These are phyloP conservation scores for Drosophila prostipennis DNA, from an alignment of 2,888 invertebrate species.

Conservation along the genomic window DNA sequence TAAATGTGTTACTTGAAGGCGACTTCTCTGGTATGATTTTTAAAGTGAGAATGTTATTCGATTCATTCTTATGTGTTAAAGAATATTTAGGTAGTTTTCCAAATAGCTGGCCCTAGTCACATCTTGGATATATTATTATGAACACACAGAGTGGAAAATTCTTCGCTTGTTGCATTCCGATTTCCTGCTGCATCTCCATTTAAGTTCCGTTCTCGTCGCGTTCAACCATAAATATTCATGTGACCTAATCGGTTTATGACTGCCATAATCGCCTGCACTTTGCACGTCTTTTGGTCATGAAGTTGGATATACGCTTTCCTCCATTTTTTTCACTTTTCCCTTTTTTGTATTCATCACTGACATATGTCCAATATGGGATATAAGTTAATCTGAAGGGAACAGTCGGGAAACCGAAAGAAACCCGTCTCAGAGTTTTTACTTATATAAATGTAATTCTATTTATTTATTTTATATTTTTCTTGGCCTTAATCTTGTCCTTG, in stretches of 20 bases:
- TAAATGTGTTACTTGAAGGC: neutral
- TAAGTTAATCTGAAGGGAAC: slow-evolving; percentile 11
- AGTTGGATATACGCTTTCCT: slow-evolving; percentile 31
- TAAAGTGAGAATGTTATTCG: neutral
- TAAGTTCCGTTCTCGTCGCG: slow-evolving; percentile 9
- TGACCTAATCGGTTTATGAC: slow-evolving; percentile 72
- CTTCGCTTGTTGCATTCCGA: slow-evolving; percentile 57
- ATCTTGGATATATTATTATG: slow-evolving; percentile 52
- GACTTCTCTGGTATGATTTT: neutral
- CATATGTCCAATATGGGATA: slow-evolving; percentile 40
- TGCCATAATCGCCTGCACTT: slow-evolving; percentile 57
- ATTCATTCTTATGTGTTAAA: no score
- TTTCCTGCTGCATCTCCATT: slow-evolving; percentile 19
- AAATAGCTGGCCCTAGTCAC: slow-evolving; percentile 9
- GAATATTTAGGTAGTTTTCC: slow-evolving; percentile 1
- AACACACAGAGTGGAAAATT: slow-evolving; percentile 17
- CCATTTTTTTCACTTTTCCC: slow-evolving; percentile 15
- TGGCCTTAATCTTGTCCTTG: neutral
- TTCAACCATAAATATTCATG: slow-evolving; percentile 72
- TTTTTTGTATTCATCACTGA: slow-evolving; percentile 10
- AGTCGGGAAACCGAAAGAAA: no score
- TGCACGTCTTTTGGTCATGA: slow-evolving; percentile 58
- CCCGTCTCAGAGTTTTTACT: no score
- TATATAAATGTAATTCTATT: no score
- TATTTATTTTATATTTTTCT: no score